Evolutionary conservation across 2,113 vertebrate species (phyloP), one percentile per base, ranked within the genome.

Genomic region (Antidorcas marsupialis): DNA sequence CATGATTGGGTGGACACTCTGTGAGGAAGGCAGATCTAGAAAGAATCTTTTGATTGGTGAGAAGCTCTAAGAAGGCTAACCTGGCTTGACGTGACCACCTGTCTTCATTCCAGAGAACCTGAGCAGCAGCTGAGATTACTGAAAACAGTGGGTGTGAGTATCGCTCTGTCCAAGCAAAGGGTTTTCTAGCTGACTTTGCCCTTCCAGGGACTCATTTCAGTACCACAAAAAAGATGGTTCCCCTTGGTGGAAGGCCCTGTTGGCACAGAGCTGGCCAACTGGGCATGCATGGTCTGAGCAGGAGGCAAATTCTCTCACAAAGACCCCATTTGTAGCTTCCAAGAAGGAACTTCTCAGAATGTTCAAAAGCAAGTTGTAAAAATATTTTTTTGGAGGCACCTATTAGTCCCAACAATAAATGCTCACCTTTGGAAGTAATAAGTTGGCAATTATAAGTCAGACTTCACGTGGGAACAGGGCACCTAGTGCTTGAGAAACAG

Each of bases 351-450:
- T 64, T 94, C 86, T 97, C 57, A 64, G 81, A 85, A 82, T 91
- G 78, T 78, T 89, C 57, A 93, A 95, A 87, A 92, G 60, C 47
- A 88, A 93, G 93, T 89, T 92, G 67, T 86, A 33, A 96, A 97
- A 96, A 94, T 95, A 93, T 93, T 92, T 96, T 96, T 97, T 96
- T 71, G 27, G 91, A 96, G 82, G 78, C n/a, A 92, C 43, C 52
- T 78, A 91, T 97, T 97, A 96, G 82, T 95, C 97, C 93, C 64
- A 55, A 93, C 86, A 97, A 86, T 74, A 95, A 92, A 97, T 95
- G 43, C n/a, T 97, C 67, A 79, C 91, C 78, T 82, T 64, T 81
- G 52, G 86, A 97, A 94, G 57, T 86, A 97, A 89, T 88, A 79
- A 92, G 96, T 92, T 97, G 52, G 78, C 74, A 96, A 64, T 95